Conservation (phyloP, 2,888 invertebrate species). For the Rutpela maculata region DNA sequence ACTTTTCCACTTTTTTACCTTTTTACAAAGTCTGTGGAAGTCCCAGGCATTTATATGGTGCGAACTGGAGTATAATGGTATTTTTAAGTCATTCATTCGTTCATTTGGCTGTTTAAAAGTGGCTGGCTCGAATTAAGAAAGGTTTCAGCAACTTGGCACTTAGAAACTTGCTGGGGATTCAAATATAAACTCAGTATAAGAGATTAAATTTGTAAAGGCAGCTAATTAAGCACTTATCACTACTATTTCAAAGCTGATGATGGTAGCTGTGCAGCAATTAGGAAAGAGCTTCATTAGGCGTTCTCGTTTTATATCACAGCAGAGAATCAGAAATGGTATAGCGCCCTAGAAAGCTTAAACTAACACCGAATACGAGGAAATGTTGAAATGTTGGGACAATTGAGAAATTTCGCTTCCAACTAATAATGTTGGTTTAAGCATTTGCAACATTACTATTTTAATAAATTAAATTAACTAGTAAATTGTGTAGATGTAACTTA, state of each 20-base stretch:
- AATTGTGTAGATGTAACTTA: neutral
- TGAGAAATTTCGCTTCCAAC: slow-evolving; percentile 8
- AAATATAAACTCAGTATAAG: slow-evolving; percentile 52
- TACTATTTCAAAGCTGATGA: slow-evolving; percentile 53
- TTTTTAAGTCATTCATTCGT: slow-evolving; percentile 37
- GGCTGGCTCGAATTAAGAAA: slow-evolving; percentile 47
- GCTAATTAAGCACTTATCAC: slow-evolving; percentile 57
- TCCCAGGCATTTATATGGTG: slow-evolving; percentile 22
- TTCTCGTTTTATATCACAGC: slow-evolving; percentile 40
- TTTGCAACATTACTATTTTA: slow-evolving; percentile 1
- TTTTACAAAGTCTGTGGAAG: slow-evolving; percentile 10
- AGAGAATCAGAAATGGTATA: slow-evolving; percentile 36
- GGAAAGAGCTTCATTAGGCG: slow-evolving; percentile 53
- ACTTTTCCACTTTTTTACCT: slow-evolving; percentile 22
- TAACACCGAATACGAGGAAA: slow-evolving; percentile 22
- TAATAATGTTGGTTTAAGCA: slow-evolving; percentile 13
- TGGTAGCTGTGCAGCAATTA: slow-evolving; percentile 53
- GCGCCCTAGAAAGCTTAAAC: slow-evolving; percentile 11
- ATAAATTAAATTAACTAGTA: slow-evolving; percentile 2
- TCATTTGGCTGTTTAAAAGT: slow-evolving; percentile 41
- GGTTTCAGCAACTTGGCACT: slow-evolving; percentile 51
- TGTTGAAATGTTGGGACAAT: slow-evolving; percentile 8
- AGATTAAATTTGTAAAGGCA: slow-evolving; percentile 56
- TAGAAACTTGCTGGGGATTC: slow-evolving; percentile 47
- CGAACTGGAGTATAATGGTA: slow-evolving; percentile 36